Evolutionary conservation across 2,888 invertebrate genomes (phyloP).

Genomic region (Eurytoma adleriae): DNA sequence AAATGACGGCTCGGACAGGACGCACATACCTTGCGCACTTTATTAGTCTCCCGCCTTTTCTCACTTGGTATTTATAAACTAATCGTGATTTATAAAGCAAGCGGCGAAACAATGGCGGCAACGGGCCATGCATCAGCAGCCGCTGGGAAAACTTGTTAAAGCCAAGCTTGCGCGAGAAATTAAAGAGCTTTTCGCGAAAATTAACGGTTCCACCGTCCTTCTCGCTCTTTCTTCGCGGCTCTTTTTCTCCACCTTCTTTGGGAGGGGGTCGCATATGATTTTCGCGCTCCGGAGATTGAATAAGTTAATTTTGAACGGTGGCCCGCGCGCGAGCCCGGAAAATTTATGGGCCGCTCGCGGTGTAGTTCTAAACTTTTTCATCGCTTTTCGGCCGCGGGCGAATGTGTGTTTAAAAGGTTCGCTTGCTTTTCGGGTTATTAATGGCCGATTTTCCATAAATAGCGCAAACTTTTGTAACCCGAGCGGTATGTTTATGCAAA

Average conservation of each 20-base stretch:
- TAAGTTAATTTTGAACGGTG: slow-evolving; percentile 53
- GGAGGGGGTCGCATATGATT: slow-evolving; percentile 44
- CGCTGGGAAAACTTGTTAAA: slow-evolving; percentile 65
- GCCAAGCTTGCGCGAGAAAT: slow-evolving; percentile 58
- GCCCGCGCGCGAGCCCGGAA: slow-evolving; percentile 36
- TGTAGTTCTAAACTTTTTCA: slow-evolving; percentile 47
- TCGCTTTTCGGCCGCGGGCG: slow-evolving; percentile 10
- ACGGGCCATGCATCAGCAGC: slow-evolving; percentile 65
- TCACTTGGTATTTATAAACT: slow-evolving; percentile 68
- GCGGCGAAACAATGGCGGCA: slow-evolving; percentile 66
- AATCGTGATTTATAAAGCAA: slow-evolving; percentile 74
- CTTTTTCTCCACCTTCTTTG: slow-evolving; percentile 31
- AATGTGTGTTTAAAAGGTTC: slow-evolving; percentile 48
- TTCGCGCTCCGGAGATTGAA: slow-evolving; percentile 46
- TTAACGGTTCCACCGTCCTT: slow-evolving; percentile 29
- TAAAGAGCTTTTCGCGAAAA: slow-evolving; percentile 51
- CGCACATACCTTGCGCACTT: neutral
- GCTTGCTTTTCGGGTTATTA: slow-evolving; percentile 41
- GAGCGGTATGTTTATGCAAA: neutral
- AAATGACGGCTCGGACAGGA: no score
- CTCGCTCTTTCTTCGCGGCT: slow-evolving; percentile 43
- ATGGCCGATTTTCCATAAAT: slow-evolving; percentile 55
- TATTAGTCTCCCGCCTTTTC: slow-evolving; percentile 14
- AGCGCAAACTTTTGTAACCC: slow-evolving; percentile 23
- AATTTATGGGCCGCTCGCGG: slow-evolving; percentile 55